Evolutionary conservation across 2,888 invertebrate genomes (phyloP).

Genomic region (Nudaria mundana): DNA sequence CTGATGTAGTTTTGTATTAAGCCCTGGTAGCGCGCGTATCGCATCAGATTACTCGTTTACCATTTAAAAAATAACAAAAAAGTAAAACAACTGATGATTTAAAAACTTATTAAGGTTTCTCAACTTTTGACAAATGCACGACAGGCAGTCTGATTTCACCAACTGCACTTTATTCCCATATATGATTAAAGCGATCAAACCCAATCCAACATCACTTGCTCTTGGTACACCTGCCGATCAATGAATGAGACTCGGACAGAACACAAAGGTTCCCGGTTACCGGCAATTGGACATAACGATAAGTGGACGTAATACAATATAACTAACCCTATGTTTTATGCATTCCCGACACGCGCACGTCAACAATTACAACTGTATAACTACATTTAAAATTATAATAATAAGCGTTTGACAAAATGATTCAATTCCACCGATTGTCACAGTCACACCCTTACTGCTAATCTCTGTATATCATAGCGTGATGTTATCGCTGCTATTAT

Average conservation of each 20-base stretch:
- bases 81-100: constrained; percentile 9
- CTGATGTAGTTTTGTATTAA: constrained; percentile 11
- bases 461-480: constrained; percentile 28
- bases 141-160: too few species aligned
- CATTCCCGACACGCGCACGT: background rate
- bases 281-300: too few species aligned
- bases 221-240: too few species aligned
- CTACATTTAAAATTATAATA: constrained; percentile 21
- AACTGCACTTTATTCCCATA: too few species aligned
- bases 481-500: constrained; percentile 36
- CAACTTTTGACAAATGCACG: too few species aligned
- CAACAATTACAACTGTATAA: constrained; percentile 1
- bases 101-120: too few species aligned
- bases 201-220: too few species aligned
- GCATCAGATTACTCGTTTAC: constrained; percentile 19
- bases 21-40: constrained; percentile 5
- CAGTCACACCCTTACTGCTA: constrained; percentile 33
- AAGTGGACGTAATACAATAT: too few species aligned
- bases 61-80: constrained; percentile 14
- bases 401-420: constrained; percentile 27
- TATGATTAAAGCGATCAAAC: too few species aligned
- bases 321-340: too few species aligned
- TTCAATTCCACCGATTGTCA: constrained; percentile 33
- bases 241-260: too few species aligned
- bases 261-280: too few species aligned